Evolutionary conservation across 2,888 invertebrate genomes (phyloP), one percentile per base, ranked within the genome.

Genomic region (Metellina segmentata): DNA sequence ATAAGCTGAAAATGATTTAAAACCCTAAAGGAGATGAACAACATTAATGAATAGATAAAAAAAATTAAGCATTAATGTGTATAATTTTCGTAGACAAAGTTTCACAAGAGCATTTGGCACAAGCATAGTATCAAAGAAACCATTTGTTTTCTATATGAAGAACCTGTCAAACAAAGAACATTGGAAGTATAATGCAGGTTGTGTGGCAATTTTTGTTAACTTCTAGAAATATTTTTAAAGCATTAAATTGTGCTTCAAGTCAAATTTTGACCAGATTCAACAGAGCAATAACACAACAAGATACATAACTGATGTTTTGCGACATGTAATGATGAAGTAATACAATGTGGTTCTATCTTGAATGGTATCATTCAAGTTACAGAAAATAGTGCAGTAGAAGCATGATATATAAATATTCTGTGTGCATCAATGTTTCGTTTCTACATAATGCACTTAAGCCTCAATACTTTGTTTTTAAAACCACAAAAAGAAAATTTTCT

Each of bases 301-400:
- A 79, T 52, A 20, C 19, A 79, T 20, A 79, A 79, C 61, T 77
- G 16, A 51, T 78, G 78, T 48, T 86, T 86, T 48, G 16, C 20
- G 70, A 86, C 34, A 75, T 85, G 48, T n/a, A 51, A 78, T 78
- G 70, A 86, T 72, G 72, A 86, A 86, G 69, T 75, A 19, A 69
- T 85, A 75, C 75, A 85, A 85, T 85, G 72, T 82, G 61, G 70
- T 88, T 85, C 85, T 74, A 75, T 85, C 81, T 75, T 90, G 74
- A 90, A 85, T 79, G 85, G 79, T 11, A 81, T 72, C 61, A 74
- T 71, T 81, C 85, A 90, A 81, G 72, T 74, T 81, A 85, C 75
- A 85, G 78, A 85, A 90, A 81, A 85, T 90, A 85, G 90, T 90
- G 90, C 90, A 90, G 49, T 75, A 74, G 81, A 71, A 90, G 90